Base-by-base conservation (phyloP, 2,797 vertebrate species). In the Phyllotis vaccarum region DNA sequence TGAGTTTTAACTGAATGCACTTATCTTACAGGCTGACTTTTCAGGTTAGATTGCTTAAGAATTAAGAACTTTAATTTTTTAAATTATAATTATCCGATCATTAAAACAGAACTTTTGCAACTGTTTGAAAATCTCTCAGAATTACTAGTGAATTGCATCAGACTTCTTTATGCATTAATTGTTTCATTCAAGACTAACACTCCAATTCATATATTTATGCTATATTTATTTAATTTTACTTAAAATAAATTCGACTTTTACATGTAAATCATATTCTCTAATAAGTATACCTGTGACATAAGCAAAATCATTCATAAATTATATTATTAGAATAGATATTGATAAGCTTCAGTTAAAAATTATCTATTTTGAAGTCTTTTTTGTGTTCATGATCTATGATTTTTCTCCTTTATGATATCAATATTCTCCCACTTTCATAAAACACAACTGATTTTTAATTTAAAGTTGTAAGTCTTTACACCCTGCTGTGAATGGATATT, bases 401-500 rank as follows among this genome's bases (percentile, higher is more conserved):
- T 87, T 3, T 8, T 91, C 9, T 62, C 56, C 21, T 78, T 93
- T 92, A 86, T 76, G 29, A 92, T 68, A 91, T 76, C 66, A 94
- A 86, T 49, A 83, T 21, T n/a, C 93, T 46, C 24, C 14, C 40
- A 85, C 10, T 24, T 83, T 52, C 64, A 75, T 68, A 3, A 60
- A 75, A 62, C 17, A 95, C n/a, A 4, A 92, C 58, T 72, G 22
- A 93, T 72, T 95, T 52, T 95, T 34, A 58, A 62, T 90, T 93
- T 94, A 91, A 95, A 81, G 7, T 58, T 70, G 40, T 21, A 91
- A 64, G 22, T 70, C 37, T 95, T 96, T 89, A 60, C 24, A 31
- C 68, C 60, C 49, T 96, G 58, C 72, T 93, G 37, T 85, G 81
- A 96, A 86, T 43, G 76, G 52, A 96, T 95, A 49, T 95, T 87